Evolutionary conservation across 2,888 invertebrate genomes (phyloP), one percentile per base, ranked within the genome.

Genomic region (Platycheirus albimanus): DNA sequence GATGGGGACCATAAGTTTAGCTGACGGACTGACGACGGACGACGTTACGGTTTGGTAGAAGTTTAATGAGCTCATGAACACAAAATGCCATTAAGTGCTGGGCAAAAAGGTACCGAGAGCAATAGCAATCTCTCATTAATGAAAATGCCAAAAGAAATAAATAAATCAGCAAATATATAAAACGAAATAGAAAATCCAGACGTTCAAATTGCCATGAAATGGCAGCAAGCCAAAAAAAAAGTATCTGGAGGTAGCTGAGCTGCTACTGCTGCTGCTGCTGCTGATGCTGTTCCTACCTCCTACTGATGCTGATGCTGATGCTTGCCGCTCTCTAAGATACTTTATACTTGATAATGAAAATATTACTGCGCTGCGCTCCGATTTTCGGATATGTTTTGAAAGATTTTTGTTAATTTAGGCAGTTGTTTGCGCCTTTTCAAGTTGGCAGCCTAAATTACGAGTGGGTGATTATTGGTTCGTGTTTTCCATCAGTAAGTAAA

Each of bases 1-100:
- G 38, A 33, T 8, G n/a, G n/a, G n/a, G 3, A 24, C 36, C 13
- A 41, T 36, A 43, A 52, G 30, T 47, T 56, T 38, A 17, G 3
- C 17, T 70, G 28, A 28, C 6, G n/a, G n/a, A n/a, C n/a, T n/a
- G n/a, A n/a, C n/a, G n/a, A n/a, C n/a, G n/a, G n/a, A n/a, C n/a
- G n/a, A n/a, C n/a, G n/a, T n/a, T 8, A 33, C 52, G 45, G 30
- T 43, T 66, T 58, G 41, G 28, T 24, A 13, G 33, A 58, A 36
- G 51, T 78, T 71, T 58, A 71, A 78, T 71, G 71, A 78, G 71
- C 66, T 71, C 77, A 78, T 66, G 66, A 66, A 78, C 64, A 45
- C 56, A 33, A 51, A 64, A 56, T 24, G 49, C 20, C 52, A 52
- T 67, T 61, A 52, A 67, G 51, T 30, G 33, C 15, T 52, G 36